Conservation (phyloP, 2,888 invertebrate species). For the Leptogaster cylindrica region DNA sequence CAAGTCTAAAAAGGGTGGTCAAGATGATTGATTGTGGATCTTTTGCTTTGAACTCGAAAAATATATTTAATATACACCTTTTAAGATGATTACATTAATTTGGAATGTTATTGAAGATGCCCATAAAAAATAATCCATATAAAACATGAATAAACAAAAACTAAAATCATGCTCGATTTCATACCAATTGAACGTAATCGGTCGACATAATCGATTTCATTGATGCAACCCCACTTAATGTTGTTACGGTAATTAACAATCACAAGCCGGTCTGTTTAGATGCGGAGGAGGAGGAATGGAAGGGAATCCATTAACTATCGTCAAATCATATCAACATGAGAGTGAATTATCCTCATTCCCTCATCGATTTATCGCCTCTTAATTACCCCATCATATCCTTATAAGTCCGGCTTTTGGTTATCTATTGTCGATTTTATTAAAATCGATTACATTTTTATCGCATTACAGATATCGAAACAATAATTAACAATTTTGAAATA, state of each 20-base stretch:
- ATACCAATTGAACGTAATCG: too few species aligned
- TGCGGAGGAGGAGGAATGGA: too few species aligned
- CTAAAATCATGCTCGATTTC: too few species aligned
- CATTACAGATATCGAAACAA: neutral
- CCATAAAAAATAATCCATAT: too few species aligned
- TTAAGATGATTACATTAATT: too few species aligned
- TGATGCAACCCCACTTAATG: constrained; percentile 8
- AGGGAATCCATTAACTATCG: too few species aligned
- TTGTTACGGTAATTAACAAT: constrained; percentile 30
- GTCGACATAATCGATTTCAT: constrained; percentile 27
- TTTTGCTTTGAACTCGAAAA: too few species aligned
- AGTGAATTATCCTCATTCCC: neutral
- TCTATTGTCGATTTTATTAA: neutral
- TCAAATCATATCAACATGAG: neutral
- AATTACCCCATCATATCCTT: constrained; percentile 15
- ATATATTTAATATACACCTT: too few species aligned
- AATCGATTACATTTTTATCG: constrained; percentile 4
- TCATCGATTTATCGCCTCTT: constrained; percentile 30
- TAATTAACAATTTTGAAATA: constrained; percentile 10
- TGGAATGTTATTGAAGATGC: too few species aligned
- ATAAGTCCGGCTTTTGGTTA: neutral
- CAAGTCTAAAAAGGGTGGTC: constrained; percentile 6
- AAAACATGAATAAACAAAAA: too few species aligned
- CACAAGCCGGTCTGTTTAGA: too few species aligned
- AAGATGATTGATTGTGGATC: constrained; percentile 12